These are phyloP conservation scores for Pogoniulus pusillus DNA, from an alignment of 2,797 vertebrate genomes.

Conservation along the genomic window DNA sequence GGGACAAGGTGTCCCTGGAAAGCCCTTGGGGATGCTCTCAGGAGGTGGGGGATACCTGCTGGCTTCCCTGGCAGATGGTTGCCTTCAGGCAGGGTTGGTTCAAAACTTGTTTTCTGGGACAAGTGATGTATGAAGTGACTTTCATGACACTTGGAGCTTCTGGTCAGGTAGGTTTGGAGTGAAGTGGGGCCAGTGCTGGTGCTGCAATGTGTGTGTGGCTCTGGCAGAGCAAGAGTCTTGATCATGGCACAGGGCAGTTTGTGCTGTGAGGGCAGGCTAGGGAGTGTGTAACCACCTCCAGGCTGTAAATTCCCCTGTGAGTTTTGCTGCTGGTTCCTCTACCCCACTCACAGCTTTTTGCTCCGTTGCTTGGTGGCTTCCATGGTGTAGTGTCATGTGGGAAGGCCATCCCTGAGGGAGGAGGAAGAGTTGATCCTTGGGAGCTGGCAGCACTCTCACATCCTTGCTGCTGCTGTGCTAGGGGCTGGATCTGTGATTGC, in stretches of 20 bases:
- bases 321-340: too few species aligned
- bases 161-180: background rate
- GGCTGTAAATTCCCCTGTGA: too few species aligned
- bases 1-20: background rate
- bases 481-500: too few species aligned
- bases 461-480: too few species aligned
- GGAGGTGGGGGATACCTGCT: too few species aligned
- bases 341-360: too few species aligned
- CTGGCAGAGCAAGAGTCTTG: background rate
- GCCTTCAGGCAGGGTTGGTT: background rate
- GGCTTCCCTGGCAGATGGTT: background rate
- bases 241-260: fast-evolving
- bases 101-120: background rate
- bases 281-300: background rate
- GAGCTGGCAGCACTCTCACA: too few species aligned
- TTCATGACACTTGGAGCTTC: background rate
- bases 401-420: too few species aligned
- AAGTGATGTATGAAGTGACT: background rate
- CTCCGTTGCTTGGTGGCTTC: too few species aligned
- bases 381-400: too few species aligned
- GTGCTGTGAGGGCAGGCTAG: too few species aligned
- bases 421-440: too few species aligned
- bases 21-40: background rate
- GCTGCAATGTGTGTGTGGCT: background rate
- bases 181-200: background rate